A percentile compares a stretch with the other conserved stretches of the same genome.
These are phyloP conservation scores for Ophthalmolycus amberensis DNA, from an alignment of 2,113 vertebrate species.

Conservation along the genomic window DNA sequence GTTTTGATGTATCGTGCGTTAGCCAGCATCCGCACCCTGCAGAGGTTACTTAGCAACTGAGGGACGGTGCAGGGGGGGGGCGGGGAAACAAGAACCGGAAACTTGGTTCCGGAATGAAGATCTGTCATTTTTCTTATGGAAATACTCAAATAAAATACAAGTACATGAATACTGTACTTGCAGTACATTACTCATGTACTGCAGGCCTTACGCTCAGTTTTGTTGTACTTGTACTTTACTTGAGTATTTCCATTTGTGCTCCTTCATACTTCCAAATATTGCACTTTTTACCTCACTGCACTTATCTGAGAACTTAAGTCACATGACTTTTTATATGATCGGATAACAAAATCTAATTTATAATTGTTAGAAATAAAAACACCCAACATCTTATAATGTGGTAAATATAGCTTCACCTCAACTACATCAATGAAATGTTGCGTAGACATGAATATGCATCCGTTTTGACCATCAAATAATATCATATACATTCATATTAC, in stretches of 20 bases:
- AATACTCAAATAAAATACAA: background rate
- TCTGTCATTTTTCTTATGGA: background rate
- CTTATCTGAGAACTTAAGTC: background rate
- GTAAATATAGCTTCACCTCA: background rate
- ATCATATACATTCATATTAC: background rate
- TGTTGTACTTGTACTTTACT: background rate
- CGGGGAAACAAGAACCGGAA: constrained; percentile 55
- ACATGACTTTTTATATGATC: background rate
- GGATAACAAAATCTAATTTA: background rate
- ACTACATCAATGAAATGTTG: background rate
- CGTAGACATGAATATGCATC: background rate
- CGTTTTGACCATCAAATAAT: background rate
- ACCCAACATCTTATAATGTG: background rate
- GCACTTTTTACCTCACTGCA: background rate
- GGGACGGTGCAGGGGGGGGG: background rate
- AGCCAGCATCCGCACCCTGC: constrained; percentile 43
- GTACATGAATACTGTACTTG: background rate
- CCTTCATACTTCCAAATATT: background rate
- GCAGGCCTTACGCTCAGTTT: background rate
- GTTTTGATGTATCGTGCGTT: background rate
- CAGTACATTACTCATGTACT: background rate
- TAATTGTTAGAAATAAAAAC: background rate
- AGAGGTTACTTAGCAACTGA: constrained; percentile 78
- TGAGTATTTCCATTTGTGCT: background rate
- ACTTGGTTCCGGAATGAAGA: constrained; percentile 67